Percentiles rank a stretch among this genome's conserved stretches.
phyloP scores from a whole-genome alignment of 2,113 vertebrate genomes.

The Misgurnus mizolepis region DNA sequence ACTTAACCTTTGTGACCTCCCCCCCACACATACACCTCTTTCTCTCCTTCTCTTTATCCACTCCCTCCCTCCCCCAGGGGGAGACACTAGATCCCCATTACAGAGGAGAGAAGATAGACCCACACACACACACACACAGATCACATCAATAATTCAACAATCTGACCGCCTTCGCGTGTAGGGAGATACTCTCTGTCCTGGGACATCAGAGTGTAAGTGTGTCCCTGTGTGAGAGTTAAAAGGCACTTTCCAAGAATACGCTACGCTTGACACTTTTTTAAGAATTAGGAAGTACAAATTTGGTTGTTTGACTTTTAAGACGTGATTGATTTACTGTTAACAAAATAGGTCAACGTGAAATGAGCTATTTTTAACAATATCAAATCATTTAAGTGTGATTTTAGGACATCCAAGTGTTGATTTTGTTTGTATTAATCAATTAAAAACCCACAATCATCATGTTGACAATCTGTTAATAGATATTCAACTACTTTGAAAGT shows the following conservation, averaged over 20 bases:
- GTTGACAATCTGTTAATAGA: too few relatives aligned
- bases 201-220: slow-evolving; percentile 68
- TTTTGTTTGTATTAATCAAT: too few relatives aligned
- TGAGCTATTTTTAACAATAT: too few relatives aligned
- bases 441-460: too few relatives aligned
- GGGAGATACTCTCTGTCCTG: slow-evolving; percentile 75
- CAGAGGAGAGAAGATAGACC: slow-evolving; percentile 48
- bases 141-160: slow-evolving; percentile 76
- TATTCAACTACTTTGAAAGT: too few relatives aligned
- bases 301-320: background rate
- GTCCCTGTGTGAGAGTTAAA: slow-evolving; percentile 47
- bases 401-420: too few relatives aligned
- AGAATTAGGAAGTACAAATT: background rate
- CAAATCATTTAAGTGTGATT: too few relatives aligned
- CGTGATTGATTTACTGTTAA: too few relatives aligned
- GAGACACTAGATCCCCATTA: slow-evolving; percentile 79
- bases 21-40: slow-evolving; percentile 48
- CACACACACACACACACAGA: slow-evolving; percentile 48
- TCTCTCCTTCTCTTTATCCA: slow-evolving; percentile 59
- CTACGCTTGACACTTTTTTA: slow-evolving; percentile 28
- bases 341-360: too few relatives aligned
- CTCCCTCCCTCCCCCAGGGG: slow-evolving; percentile 54
- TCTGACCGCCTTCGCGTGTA: slow-evolving; percentile 61
- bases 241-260: background rate
- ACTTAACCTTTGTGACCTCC: slow-evolving; percentile 78